These are phyloP conservation scores for Thalpophila matura DNA, from an alignment of 2,888 invertebrate genomes.

Conservation along the genomic window DNA sequence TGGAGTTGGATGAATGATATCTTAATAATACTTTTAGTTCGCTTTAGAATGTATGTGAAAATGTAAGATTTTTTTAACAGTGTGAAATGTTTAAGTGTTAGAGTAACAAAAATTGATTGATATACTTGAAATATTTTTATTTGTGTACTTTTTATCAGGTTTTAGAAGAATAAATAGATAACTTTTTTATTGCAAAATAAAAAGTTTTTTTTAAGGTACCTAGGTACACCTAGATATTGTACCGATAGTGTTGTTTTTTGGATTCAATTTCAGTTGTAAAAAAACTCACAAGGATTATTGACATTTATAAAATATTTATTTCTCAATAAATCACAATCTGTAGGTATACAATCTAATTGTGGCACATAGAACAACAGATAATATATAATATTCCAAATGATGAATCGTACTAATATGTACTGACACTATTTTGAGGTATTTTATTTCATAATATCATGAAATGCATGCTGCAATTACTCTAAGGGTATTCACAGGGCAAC, in stretches of 20 bases:
- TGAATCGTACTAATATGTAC: slow-evolving; percentile 63
- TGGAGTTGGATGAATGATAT: neutral
- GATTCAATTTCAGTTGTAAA: too few species aligned
- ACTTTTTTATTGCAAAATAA: too few species aligned
- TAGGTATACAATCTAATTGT: slow-evolving; percentile 85
- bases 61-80: neutral
- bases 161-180: too few species aligned
- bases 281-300: slow-evolving; percentile 53
- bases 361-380: slow-evolving; percentile 88
- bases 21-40: neutral
- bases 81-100: neutral
- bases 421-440: slow-evolving; percentile 79
- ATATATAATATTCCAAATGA: slow-evolving; percentile 78
- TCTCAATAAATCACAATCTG: slow-evolving; percentile 86
- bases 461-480: slow-evolving; percentile 50
- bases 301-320: slow-evolving; percentile 90
- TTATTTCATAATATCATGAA: slow-evolving; percentile 68
- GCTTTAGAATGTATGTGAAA: slow-evolving; percentile 4
- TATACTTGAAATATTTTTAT: slow-evolving; percentile 22
- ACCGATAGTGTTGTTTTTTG: too few species aligned
- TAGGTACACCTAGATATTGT: too few species aligned
- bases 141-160: too few species aligned
- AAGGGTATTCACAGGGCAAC: slow-evolving; percentile 29
- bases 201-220: too few species aligned
- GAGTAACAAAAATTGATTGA: neutral